These are phyloP conservation scores for Equus quagga DNA, from an alignment of 2,113 vertebrate genomes.

Conservation along the genomic window DNA sequence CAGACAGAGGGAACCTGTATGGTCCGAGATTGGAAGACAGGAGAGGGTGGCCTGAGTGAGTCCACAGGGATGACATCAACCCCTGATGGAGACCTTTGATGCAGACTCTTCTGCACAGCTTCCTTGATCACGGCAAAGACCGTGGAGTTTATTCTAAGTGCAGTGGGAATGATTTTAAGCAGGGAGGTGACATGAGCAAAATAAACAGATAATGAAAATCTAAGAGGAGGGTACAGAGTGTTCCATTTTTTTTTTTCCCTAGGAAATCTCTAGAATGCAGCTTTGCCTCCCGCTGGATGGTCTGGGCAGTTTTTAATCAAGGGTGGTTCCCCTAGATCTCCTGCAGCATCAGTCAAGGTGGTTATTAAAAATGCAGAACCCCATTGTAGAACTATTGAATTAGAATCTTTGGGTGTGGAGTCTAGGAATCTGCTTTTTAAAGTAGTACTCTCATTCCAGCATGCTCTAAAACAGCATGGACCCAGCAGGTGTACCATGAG, in stretches of 20 bases:
- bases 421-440: not conserved
- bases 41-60: not conserved
- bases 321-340: not conserved
- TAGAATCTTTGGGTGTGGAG: not conserved
- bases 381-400: not conserved
- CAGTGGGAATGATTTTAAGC: not conserved
- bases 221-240: too few species aligned
- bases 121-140: not conserved
- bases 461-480: fast-evolving
- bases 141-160: not conserved
- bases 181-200: not conserved
- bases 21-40: not conserved
- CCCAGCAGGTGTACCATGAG: not conserved
- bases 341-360: not conserved
- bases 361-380: not conserved
- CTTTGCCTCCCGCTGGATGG: not conserved
- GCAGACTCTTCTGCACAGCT: not conserved
- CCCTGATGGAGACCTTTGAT: not conserved
- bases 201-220: not conserved
- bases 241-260: too few species aligned
- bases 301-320: not conserved
- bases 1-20: not conserved
- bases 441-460: not conserved
- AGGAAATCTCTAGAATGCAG: not conserved
- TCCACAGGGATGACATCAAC: not conserved